Evolutionary conservation across 30 jellyfish, hydroid and myxozoan species (phyloP).

Genomic region (Sanderia malayensis): DNA sequence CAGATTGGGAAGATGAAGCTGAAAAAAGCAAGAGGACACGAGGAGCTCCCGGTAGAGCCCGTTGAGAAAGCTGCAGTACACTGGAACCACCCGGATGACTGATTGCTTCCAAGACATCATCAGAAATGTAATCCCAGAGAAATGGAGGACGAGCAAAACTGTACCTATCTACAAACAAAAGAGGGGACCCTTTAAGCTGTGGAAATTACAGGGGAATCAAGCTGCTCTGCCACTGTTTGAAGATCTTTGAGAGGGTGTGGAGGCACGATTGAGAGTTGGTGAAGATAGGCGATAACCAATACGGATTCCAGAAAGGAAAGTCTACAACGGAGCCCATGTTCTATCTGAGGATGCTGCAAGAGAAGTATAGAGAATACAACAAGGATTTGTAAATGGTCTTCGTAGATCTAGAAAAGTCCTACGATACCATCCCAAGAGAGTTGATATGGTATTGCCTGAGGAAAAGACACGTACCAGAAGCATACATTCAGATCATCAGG

Average conservation of each 20-base stretch:
- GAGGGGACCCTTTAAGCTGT: neutral
- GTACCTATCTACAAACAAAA: neutral
- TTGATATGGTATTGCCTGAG: neutral
- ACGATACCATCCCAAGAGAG: neutral
- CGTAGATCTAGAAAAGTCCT: neutral
- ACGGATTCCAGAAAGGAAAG: neutral
- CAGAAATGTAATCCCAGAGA: neutral
- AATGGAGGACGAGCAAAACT: neutral
- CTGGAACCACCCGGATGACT: neutral
- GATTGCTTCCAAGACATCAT: neutral
- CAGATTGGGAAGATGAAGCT: neutral
- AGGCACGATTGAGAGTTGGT: neutral
- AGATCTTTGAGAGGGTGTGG: constrained; percentile 2
- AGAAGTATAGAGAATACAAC: neutral
- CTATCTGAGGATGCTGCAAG: neutral
- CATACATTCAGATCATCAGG: neutral
- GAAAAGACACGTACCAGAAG: neutral
- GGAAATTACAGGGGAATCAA: constrained; percentile 10
- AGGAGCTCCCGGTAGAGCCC: constrained; percentile 16
- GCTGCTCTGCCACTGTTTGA: neutral
- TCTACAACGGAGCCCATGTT: neutral
- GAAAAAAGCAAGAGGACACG: constrained; percentile 7
- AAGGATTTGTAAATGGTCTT: neutral
- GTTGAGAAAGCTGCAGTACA: neutral
- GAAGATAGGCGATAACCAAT: neutral